Percentiles rank a stretch among this genome's conserved stretches.
Evolutionary conservation across 2,797 vertebrate genomes (phyloP).

Genomic region (Lindbergichthys nudifrons): DNA sequence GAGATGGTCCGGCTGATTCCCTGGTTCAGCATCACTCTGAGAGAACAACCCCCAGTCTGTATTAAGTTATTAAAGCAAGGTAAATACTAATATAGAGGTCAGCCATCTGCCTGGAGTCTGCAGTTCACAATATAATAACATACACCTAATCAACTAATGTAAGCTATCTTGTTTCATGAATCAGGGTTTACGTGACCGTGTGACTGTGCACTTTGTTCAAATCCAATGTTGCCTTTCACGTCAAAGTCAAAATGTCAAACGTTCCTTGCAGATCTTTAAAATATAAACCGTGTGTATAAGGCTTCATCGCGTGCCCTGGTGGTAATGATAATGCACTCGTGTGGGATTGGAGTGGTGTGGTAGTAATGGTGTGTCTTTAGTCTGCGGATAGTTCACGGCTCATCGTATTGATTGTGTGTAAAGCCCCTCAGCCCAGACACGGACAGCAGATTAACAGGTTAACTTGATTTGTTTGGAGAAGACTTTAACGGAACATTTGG

Average conservation of each 20-base stretch:
- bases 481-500: constrained; percentile 59
- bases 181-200: neutral
- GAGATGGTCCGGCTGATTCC: constrained; percentile 80
- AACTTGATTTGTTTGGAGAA: constrained; percentile 61
- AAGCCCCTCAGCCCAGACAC: constrained; percentile 67
- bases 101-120: constrained; percentile 61
- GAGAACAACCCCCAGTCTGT: constrained; percentile 53
- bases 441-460: constrained; percentile 78
- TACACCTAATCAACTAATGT: constrained; percentile 46
- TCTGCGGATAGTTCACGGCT: constrained; percentile 49
- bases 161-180: constrained; percentile 19
- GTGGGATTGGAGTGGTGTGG: constrained; percentile 46
- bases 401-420: constrained; percentile 79
- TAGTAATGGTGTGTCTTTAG: constrained; percentile 36
- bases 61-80: constrained; percentile 63
- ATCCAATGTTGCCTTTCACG: neutral
- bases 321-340: constrained; percentile 37
- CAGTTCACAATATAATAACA: constrained; percentile 28
- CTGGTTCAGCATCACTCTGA: constrained; percentile 50
- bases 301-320: constrained; percentile 18
- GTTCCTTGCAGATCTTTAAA: constrained; percentile 7
- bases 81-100: constrained; percentile 57
- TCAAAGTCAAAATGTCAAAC: constrained; percentile 26
- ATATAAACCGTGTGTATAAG: constrained; percentile 14
- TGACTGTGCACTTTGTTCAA: neutral